Percentiles rank a stretch among this genome's conserved stretches.
Evolutionary conservation across 2,888 invertebrate genomes (phyloP).

Genomic region (Tridacna crocea): DNA sequence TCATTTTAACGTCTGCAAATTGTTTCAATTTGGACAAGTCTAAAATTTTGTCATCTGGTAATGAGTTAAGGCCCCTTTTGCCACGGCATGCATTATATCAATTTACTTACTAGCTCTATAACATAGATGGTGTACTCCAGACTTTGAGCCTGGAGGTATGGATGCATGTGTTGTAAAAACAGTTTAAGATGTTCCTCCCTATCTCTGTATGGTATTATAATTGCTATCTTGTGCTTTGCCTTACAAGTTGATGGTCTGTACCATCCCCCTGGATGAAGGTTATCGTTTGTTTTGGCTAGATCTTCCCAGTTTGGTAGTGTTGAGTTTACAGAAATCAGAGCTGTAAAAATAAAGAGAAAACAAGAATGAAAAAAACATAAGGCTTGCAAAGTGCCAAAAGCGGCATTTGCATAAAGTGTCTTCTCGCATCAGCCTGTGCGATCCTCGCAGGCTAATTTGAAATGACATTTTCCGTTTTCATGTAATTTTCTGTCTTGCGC

Average conservation of each 20-base stretch:
- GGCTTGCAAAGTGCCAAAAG: too few relatives aligned
- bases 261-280: constrained; percentile 8
- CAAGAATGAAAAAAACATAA: too few relatives aligned
- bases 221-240: neutral
- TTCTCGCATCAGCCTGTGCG: too few relatives aligned
- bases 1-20: too few relatives aligned
- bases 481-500: too few relatives aligned
- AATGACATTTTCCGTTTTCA: too few relatives aligned
- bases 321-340: constrained; percentile 4
- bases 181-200: constrained; percentile 7
- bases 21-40: too few relatives aligned
- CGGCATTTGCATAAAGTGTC: too few relatives aligned
- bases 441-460: too few relatives aligned
- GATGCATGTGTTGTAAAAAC: constrained; percentile 25
- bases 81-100: too few relatives aligned
- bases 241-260: constrained; percentile 1
- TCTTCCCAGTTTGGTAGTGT: constrained; percentile 2
- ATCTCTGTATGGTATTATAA: constrained; percentile 12
- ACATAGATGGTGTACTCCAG: constrained; percentile 11
- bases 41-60: too few relatives aligned
- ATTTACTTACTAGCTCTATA: neutral
- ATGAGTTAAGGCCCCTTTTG: too few relatives aligned
- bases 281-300: neutral
- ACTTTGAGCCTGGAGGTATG: neutral
- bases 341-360: neutral